Conservation (phyloP, 2,797 vertebrate species). For the Podarcis lilfordi region DNA sequence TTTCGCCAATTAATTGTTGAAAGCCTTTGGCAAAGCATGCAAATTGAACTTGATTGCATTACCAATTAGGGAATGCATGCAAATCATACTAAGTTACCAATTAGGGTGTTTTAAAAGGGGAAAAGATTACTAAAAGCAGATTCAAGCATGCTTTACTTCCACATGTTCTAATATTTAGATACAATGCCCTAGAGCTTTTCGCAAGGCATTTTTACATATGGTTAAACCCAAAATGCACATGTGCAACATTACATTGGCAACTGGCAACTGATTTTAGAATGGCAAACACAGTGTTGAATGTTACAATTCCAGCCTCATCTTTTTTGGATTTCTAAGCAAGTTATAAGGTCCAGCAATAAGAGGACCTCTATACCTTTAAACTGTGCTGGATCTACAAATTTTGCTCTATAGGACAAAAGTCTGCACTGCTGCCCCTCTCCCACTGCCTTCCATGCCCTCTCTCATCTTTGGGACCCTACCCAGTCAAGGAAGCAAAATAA, state of each 20-base stretch:
- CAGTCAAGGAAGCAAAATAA: no score
- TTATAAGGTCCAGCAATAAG: not conserved
- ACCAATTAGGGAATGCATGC: conserved; percentile 20
- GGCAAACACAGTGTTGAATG: not conserved
- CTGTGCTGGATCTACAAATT: no score
- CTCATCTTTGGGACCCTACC: no score
- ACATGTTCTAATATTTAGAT: conserved; percentile 1
- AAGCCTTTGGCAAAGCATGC: not conserved
- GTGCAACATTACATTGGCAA: not conserved
- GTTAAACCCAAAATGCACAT: not conserved
- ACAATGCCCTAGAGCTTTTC: not conserved
- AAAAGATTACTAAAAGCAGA: not conserved
- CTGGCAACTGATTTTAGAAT: not conserved
- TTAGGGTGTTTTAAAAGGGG: not conserved
- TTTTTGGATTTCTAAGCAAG: not conserved
- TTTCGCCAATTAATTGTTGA: not conserved
- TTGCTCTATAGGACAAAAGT: no score
- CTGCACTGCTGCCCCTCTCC: no score
- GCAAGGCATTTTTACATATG: not conserved
- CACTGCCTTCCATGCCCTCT: no score
- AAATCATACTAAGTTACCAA: conserved; percentile 7
- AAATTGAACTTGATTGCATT: not conserved
- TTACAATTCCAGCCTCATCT: not conserved
- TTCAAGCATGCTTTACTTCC: not conserved
- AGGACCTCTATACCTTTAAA: not conserved